A percentile compares a stretch with the other conserved stretches of the same genome.
Evolutionary conservation across 2,888 invertebrate species (phyloP).

Genomic region (Oligia fasciuncula): DNA sequence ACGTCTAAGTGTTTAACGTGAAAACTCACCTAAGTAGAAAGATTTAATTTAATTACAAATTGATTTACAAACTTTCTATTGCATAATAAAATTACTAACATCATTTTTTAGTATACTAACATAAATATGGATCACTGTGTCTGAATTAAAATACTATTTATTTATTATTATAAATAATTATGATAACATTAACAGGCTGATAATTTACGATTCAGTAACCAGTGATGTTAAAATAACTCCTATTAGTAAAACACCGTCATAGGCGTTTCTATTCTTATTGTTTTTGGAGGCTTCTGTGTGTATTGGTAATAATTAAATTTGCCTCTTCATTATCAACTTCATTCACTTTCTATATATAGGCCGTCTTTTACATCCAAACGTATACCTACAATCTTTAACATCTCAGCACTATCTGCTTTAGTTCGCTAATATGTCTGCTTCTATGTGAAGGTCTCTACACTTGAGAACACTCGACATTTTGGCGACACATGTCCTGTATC

Average conservation of each 20-base stretch:
- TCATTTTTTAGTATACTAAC: too few species aligned
- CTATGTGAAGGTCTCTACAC: conserved; percentile 31
- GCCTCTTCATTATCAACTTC: neutral
- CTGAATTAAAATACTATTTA: too few species aligned
- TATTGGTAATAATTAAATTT: neutral
- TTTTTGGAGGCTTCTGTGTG: neutral
- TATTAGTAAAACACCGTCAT: neutral
- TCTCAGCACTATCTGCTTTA: conserved; percentile 9
- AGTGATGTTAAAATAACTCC: neutral
- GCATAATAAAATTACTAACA: neutral
- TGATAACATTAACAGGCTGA: neutral
- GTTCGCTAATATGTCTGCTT: conserved; percentile 21
- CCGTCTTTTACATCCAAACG: neutral
- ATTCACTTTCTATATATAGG: neutral
- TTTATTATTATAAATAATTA: neutral
- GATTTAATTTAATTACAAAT: neutral
- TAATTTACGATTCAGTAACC: too few species aligned
- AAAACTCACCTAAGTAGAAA: neutral
- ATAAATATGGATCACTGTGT: too few species aligned
- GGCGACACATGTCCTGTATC: conserved; percentile 50
- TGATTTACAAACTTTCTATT: neutral
- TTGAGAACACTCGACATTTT: conserved; percentile 45
- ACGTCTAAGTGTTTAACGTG: conserved; percentile 4
- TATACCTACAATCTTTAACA: neutral
- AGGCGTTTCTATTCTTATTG: neutral